Conservation (phyloP, 2,113 vertebrate genomes). For the Epinephelus lanceolatus region DNA sequence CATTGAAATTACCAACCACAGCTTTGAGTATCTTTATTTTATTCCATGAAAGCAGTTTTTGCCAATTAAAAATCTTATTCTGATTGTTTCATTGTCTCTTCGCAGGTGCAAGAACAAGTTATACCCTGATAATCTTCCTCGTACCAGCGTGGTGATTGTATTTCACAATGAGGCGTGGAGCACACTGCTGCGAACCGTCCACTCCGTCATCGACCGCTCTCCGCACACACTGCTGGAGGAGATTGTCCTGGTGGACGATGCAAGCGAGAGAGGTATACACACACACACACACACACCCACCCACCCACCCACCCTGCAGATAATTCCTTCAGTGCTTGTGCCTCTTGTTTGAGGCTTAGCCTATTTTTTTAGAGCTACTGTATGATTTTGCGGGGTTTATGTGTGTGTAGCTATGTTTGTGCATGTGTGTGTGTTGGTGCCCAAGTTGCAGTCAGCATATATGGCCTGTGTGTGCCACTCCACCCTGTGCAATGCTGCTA, state of each 20-base stretch:
- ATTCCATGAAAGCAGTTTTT: background rate
- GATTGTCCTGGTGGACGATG: slow-evolving; percentile 96
- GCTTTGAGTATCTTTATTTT: background rate
- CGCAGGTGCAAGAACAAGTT: slow-evolving; percentile 97
- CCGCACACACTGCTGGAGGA: slow-evolving; percentile 95
- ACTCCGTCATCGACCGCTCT: slow-evolving; percentile 96
- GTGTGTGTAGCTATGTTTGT: slow-evolving; percentile 22
- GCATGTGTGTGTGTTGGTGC: slow-evolving; percentile 8
- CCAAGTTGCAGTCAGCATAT: slow-evolving; percentile 43
- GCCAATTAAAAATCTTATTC: background rate
- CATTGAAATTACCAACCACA: no score
- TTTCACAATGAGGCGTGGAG: slow-evolving; percentile 99
- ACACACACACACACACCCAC: background rate
- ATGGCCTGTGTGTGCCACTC: slow-evolving; percentile 59
- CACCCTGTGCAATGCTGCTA: slow-evolving; percentile 69
- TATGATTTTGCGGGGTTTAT: slow-evolving; percentile 54
- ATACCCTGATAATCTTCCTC: slow-evolving; percentile 94
- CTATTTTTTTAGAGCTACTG: slow-evolving; percentile 64
- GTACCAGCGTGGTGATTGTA: slow-evolving; percentile 97
- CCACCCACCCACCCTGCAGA: slow-evolving; percentile 12
- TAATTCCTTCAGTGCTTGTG: slow-evolving; percentile 53
- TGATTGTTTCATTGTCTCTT: slow-evolving; percentile 23
- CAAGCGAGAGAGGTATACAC: slow-evolving; percentile 94
- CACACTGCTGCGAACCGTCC: slow-evolving; percentile 95
- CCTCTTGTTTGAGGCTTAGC: slow-evolving; percentile 67